Percentiles rank a stretch among this genome's conserved stretches.
phyloP scores from a whole-genome alignment of 2,113 vertebrate species.

The Thomomys bottae region DNA sequence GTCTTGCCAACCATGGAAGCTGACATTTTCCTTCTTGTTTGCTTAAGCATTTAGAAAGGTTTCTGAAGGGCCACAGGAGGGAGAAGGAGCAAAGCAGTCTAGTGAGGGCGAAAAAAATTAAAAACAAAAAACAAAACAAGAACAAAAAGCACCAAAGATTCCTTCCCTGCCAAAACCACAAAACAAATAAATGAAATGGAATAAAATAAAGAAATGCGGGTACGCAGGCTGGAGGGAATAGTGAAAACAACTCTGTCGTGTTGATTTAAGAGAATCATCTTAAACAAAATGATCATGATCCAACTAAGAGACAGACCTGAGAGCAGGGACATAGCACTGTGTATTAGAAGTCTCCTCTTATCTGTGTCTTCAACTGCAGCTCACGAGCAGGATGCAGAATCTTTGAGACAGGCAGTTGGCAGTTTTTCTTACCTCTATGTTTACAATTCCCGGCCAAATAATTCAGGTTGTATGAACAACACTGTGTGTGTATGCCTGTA shows the following conservation, averaged over 20 bases:
- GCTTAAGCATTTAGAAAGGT: constrained; percentile 57
- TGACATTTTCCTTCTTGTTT: constrained; percentile 74
- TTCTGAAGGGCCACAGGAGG: constrained; percentile 60
- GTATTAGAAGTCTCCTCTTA: neutral
- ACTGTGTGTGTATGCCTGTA: neutral
- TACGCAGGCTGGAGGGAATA: neutral
- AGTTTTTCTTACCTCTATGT: constrained; percentile 3
- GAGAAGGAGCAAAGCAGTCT: neutral
- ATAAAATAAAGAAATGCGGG: neutral
- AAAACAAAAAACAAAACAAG: neutral
- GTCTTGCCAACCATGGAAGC: constrained; percentile 63
- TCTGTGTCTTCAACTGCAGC: constrained; percentile 30
- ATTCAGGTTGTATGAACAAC: neutral
- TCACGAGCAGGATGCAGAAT: neutral
- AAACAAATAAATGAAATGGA: neutral
- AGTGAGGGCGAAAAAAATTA: neutral
- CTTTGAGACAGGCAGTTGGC: neutral
- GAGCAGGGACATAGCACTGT: neutral
- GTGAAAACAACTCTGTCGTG: neutral
- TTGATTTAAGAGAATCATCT: constrained; percentile 60
- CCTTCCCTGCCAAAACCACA: neutral
- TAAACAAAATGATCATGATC: constrained; percentile 33
- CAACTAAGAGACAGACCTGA: neutral
- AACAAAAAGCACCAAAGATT: too few relatives aligned
- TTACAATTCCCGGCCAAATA: neutral